These are phyloP conservation scores for Dexiosoma caninum DNA, from an alignment of 2,888 invertebrate genomes.

Conservation along the genomic window DNA sequence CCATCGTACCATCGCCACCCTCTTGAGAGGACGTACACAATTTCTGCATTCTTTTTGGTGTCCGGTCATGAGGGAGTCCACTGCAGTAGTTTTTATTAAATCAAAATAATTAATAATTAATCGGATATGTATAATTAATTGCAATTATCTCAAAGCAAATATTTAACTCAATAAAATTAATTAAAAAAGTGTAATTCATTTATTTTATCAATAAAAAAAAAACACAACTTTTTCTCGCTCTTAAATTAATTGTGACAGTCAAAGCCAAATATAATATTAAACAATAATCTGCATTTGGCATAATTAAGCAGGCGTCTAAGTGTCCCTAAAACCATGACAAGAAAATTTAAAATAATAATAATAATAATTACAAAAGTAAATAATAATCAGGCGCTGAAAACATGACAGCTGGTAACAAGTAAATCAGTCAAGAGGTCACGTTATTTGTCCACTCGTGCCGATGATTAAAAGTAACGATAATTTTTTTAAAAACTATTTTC, in stretches of 20 bases:
- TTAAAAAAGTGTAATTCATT: too few species aligned
- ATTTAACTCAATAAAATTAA: too few species aligned
- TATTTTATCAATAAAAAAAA: too few species aligned
- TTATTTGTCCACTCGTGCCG: neutral
- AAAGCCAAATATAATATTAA: neutral
- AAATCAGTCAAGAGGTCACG: neutral
- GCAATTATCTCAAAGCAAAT: neutral
- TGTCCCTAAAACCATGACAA: too few species aligned
- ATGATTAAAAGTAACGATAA: neutral
- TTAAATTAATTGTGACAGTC: conserved; percentile 3
- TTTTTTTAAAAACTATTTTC: neutral
- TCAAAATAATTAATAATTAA: too few species aligned
- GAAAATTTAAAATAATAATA: too few species aligned
- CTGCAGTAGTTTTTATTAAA: too few species aligned
- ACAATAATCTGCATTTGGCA: neutral
- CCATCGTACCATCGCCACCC: too few species aligned
- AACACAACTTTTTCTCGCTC: neutral
- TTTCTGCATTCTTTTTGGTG: too few species aligned
- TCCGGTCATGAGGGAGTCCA: too few species aligned
- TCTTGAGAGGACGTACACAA: too few species aligned
- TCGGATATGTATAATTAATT: neutral
- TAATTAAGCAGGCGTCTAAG: conserved; percentile 26
- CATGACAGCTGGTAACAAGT: neutral
- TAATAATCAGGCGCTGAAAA: neutral
- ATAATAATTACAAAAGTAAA: neutral